Conservation (phyloP, 1,140 invertebrate genomes). For the Apis laboriosa region DNA sequence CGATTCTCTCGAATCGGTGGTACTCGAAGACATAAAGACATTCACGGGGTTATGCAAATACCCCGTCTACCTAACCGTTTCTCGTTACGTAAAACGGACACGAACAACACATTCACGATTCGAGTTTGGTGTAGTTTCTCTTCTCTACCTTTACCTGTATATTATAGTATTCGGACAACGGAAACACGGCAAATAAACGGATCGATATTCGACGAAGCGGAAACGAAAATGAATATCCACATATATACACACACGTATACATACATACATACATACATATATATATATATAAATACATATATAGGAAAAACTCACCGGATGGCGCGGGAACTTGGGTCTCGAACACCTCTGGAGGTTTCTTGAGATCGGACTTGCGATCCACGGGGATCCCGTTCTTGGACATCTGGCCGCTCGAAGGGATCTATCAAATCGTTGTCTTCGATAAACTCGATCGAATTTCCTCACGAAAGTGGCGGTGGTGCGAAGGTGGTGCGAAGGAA, state of each 20-base stretch:
- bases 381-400: conserved; percentile 60
- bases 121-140: not conserved
- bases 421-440: not conserved
- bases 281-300: too few species aligned
- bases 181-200: not conserved
- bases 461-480: too few species aligned
- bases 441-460: not conserved
- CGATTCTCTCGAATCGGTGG: too few species aligned
- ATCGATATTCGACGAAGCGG: not conserved
- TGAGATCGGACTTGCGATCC: conserved; percentile 53
- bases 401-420: conserved; percentile 26
- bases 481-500: not conserved
- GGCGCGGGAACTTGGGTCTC: conserved; percentile 59
- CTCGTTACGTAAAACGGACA: conserved; percentile 25
- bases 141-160: too few species aligned
- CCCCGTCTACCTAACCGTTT: not conserved
- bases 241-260: too few species aligned
- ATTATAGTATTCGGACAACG: too few species aligned
- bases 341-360: conserved; percentile 60
- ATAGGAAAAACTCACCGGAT: conserved; percentile 49
- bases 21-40: too few species aligned
- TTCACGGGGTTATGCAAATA: conserved; percentile 3
- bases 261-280: too few species aligned
- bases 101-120: not conserved
- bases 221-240: not conserved